Percentiles rank a stretch among this genome's conserved stretches.
Conservation (phyloP, 2,888 invertebrate species). For the Philonicus albiceps region DNA sequence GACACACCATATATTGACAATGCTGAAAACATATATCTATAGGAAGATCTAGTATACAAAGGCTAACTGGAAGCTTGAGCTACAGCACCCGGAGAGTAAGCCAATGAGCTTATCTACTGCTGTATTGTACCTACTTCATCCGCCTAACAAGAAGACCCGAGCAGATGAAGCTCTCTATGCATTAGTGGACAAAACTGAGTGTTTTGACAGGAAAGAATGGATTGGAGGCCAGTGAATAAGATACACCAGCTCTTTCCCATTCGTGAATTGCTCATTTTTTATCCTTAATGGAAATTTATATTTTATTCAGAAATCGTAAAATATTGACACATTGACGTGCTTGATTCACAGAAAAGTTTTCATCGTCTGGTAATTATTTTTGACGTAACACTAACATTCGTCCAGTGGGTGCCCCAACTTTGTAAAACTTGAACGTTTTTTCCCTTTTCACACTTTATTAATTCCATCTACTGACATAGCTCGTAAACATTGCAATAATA, state of each 20-base stretch:
- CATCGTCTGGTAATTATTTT: neutral
- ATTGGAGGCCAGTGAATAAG: constrained; percentile 22
- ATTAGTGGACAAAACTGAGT: constrained; percentile 38
- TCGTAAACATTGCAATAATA: too few species aligned
- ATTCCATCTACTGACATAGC: neutral
- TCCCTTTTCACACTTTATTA: neutral
- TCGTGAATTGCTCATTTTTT: constrained; percentile 34
- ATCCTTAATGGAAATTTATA: constrained; percentile 35
- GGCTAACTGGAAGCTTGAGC: constrained; percentile 29
- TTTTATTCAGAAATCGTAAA: constrained; percentile 39
- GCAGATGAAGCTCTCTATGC: constrained; percentile 32
- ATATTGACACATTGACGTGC: constrained; percentile 24
- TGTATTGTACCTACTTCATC: constrained; percentile 15
- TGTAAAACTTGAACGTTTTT: neutral
- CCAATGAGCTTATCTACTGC: constrained; percentile 33
- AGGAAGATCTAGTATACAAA: neutral
- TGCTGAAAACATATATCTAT: constrained; percentile 2
- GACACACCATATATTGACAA: constrained; percentile 5
- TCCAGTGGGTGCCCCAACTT: neutral
- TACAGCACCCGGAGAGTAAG: constrained; percentile 4
- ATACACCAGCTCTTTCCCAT: neutral
- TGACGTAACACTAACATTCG: too few species aligned
- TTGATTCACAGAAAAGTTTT: neutral
- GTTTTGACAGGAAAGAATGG: constrained; percentile 37
- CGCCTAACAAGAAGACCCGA: neutral